Conservation (phyloP, 2,888 invertebrate species). For the Leptura quadrifasciata region DNA sequence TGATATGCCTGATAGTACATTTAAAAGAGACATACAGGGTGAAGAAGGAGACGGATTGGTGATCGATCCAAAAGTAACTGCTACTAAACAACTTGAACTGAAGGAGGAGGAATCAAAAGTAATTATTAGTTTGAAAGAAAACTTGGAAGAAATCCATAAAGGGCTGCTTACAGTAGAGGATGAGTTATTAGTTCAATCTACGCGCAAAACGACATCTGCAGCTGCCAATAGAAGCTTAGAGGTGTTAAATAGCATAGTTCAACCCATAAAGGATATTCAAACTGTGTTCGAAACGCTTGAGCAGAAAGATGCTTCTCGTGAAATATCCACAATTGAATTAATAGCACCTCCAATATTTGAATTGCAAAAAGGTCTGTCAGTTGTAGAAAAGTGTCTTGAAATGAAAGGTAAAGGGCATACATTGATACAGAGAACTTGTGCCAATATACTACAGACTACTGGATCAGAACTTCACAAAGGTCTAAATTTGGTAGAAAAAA, state of each 20-base stretch:
- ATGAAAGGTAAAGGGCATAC: conserved; percentile 81
- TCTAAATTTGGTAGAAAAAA: conserved; percentile 75
- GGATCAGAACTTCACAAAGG: conserved; percentile 77
- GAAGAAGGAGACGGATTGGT: conserved; percentile 77
- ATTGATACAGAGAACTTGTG: conserved; percentile 81
- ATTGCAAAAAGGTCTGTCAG: conserved; percentile 80
- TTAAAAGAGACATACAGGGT: conserved; percentile 75
- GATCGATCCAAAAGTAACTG: conserved; percentile 74
- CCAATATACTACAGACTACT: conserved; percentile 79
- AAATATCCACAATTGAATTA: conserved; percentile 76
- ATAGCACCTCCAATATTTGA: conserved; percentile 78
- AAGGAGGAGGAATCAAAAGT: conserved; percentile 66
- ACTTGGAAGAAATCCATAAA: conserved; percentile 75
- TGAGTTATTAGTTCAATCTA: conserved; percentile 80
- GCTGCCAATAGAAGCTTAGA: conserved; percentile 82
- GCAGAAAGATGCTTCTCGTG: conserved; percentile 74
- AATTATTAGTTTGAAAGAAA: conserved; percentile 67
- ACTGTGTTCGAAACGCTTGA: conserved; percentile 76
- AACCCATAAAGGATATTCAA: conserved; percentile 80
- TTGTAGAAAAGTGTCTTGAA: conserved; percentile 82
- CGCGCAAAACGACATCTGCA: conserved; percentile 80
- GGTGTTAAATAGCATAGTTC: conserved; percentile 78
- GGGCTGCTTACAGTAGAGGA: conserved; percentile 79
- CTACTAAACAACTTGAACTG: conserved; percentile 73
- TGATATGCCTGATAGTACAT: conserved; percentile 70